Base-by-base conservation (phyloP, 2,797 vertebrate genomes). In the Benthosema pterotum region DNA sequence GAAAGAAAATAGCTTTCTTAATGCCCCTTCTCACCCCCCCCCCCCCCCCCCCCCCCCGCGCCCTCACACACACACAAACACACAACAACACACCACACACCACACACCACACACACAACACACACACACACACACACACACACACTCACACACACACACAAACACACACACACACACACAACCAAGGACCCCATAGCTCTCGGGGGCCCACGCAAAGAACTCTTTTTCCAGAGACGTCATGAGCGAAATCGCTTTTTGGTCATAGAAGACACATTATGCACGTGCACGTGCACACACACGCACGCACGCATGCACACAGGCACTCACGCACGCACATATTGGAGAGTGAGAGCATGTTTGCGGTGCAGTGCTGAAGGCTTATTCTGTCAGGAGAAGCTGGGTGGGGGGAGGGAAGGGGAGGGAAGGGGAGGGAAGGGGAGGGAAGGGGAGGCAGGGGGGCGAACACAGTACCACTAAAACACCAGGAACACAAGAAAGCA, bases 401-500 rank as follows among this genome's bases (percentile, higher is more conserved):
- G 83, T 80, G 86, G 84, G 74, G 83, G 80, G 79, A 67, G 63
- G 75, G 68, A 71, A 74, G 82, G 79, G 17, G 17, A 82, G 80
- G 80, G 79, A 67, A 61, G 75, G 68, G 72, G 73, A 80, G 79
- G 17, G 17, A 82, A 79, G 74, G 83, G 80, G 79, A 67, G 63
- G 75, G 68, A 71, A 74, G 82, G 79, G 17, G 17, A 82, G 80
- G n/a, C n/a, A n/a, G n/a, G n/a, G n/a, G 80, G 80, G 70, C 59
- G 77, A 69, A 72, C 74, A 81, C 77, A 77, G 77, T 62, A 78
- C 63, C 79, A 76, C 73, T 67, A 60, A 83, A 83, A 80, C 75
- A 79, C 80, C 83, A 83, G 18, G 72, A 82, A 60, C 86, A 89
- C 87, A 88, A 83, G 56, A 89, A 84, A 88, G 86, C 69, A 52